A percentile compares a stretch with the other conserved stretches of the same genome.
Conservation (phyloP, 2,113 vertebrate species). For the Aphyosemion australe region DNA sequence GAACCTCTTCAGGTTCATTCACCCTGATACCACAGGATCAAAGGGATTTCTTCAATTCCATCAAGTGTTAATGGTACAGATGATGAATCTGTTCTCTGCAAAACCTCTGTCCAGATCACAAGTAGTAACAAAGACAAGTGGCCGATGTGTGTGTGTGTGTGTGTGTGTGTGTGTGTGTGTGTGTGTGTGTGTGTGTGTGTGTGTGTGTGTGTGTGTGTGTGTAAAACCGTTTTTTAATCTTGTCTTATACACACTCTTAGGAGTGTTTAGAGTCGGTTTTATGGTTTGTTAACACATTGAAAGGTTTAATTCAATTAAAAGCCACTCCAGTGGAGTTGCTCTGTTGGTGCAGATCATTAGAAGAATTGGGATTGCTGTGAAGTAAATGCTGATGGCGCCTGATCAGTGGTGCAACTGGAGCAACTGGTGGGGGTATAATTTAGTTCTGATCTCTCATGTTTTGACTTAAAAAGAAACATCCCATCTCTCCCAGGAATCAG, state of each 20-base stretch:
- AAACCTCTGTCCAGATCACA: neutral
- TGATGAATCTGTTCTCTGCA: neutral
- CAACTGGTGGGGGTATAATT: too few species aligned
- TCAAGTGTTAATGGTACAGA: constrained; percentile 2
- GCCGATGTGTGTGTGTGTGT: too few species aligned
- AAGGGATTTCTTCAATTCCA: constrained; percentile 10
- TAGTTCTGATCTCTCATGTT: too few species aligned
- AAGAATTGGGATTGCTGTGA: neutral
- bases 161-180: too few species aligned
- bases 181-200: too few species aligned
- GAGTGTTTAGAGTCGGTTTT: neutral
- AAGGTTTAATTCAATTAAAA: neutral
- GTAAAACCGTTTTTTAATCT: too few species aligned
- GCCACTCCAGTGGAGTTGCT: neutral
- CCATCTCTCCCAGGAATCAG: too few species aligned
- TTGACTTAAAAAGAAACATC: too few species aligned
- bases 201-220: too few species aligned
- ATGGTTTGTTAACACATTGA: neutral
- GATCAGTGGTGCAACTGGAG: too few species aligned
- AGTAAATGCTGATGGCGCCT: neutral
- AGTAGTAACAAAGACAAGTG: neutral
- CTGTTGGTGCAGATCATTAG: neutral
- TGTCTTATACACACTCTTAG: too few species aligned
- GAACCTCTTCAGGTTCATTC: constrained; percentile 3
- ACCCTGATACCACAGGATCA: neutral